These are phyloP conservation scores for Echiichthys vipera DNA, from an alignment of 2,797 vertebrate species.

Conservation along the genomic window DNA sequence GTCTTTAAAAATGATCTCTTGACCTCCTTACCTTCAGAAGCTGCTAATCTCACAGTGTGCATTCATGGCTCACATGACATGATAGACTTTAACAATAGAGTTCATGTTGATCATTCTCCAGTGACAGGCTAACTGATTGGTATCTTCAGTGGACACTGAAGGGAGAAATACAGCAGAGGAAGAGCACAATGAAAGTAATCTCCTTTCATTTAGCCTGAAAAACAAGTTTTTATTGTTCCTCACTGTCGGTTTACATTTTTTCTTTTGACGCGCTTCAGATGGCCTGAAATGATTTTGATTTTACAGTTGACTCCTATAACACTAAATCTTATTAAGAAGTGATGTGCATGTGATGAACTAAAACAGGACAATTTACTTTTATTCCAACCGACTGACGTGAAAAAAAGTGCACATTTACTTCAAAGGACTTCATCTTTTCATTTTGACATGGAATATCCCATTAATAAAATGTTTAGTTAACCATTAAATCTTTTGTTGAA, in stretches of 20 bases:
- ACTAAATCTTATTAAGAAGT: not conserved
- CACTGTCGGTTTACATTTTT: not conserved
- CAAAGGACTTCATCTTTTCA: slow-evolving; percentile 1
- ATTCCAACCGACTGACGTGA: not conserved
- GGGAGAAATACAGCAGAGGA: not conserved
- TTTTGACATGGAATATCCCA: not conserved
- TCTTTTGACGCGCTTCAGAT: not conserved
- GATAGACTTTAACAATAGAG: not conserved
- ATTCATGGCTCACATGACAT: not conserved
- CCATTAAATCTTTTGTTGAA: not conserved
- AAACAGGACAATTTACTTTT: not conserved
- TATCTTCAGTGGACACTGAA: not conserved
- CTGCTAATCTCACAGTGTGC: not conserved
- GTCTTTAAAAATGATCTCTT: not conserved
- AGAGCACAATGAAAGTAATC: not conserved
- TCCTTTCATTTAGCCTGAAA: not conserved
- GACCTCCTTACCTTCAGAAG: not conserved
- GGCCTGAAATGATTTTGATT: not conserved
- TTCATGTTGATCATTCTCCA: slow-evolving; percentile 6
- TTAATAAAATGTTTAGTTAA: not conserved
- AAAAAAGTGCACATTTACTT: not conserved
- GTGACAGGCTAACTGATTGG: not conserved
- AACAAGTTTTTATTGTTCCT: not conserved
- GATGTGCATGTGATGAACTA: no score
- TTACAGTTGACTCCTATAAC: not conserved